phyloP scores from a whole-genome alignment of 2,888 invertebrate genomes.

The Andrena bicolor region DNA sequence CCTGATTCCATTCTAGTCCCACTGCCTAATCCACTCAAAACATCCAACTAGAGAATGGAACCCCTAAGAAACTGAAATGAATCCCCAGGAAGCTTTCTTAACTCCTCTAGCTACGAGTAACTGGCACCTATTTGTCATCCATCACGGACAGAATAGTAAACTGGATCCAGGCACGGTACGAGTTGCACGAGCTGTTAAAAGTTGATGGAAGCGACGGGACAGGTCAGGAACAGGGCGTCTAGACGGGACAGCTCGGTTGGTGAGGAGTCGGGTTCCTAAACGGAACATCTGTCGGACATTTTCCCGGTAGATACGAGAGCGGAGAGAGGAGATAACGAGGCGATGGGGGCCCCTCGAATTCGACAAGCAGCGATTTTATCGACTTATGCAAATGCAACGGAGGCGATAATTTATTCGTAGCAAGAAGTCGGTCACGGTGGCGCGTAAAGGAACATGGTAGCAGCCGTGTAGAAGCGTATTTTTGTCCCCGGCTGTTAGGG shows the following conservation, averaged over 20 bases:
- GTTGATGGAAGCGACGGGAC: neutral
- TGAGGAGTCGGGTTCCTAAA: constrained; percentile 37
- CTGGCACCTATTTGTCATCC: neutral
- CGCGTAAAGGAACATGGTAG: constrained; percentile 72
- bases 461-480: constrained; percentile 66
- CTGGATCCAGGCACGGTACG: neutral
- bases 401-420: constrained; percentile 73
- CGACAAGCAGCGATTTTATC: constrained; percentile 68
- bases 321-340: constrained; percentile 14
- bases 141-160: neutral
- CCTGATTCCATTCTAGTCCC: too few species aligned
- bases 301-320: constrained; percentile 32
- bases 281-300: constrained; percentile 61
- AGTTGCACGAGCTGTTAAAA: neutral
- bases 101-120: neutral
- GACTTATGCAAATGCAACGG: constrained; percentile 66
- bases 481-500: constrained; percentile 68
- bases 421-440: constrained; percentile 72
- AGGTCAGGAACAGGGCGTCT: neutral
- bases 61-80: neutral
- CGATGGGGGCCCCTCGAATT: constrained; percentile 41
- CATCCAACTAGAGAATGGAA: neutral
- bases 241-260: neutral
- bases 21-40: too few species aligned
- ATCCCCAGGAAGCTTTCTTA: neutral